Base-by-base conservation (phyloP, 2,797 vertebrate genomes). In the Melanotaenia nigrans region DNA sequence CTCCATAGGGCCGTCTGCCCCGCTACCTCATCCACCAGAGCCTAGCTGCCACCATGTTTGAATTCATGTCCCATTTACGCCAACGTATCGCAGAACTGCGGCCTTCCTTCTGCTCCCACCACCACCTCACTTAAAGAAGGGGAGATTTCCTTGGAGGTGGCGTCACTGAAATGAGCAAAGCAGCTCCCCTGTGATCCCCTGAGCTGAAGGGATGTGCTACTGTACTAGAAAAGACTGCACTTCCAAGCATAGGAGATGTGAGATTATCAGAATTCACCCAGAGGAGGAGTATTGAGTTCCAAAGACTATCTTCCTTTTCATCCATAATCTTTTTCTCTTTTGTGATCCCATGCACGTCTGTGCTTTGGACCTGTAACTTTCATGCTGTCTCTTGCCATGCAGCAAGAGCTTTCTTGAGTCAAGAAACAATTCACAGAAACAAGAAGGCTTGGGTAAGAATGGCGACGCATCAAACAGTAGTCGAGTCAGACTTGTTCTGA, bases 11-110 rank as follows among this genome's bases (percentile, higher is more conserved):
- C 40, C 97, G 93, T 47, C 94, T 99, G 73, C 97, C 98, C 3
- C 95, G 96, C 35, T 98, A 98, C 94, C 96, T 99, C 87, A 97
- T 99, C 93, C 95, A 99, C 89, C 97, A 98, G 93, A 98, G 96
- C 87, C 92, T 99, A 64, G 95, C 96, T 0, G 96, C 96, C 92
- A 98, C 97, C 92, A 99, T 99, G 98, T 97, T 98, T 33, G 97
- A 99, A 65, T 99, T 99, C 80, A 91, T 96, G 92, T 92, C 94
- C 68, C 95, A 97, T 92, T 93, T 99, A 71, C 96, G 98, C 1
- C 96, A 96, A 82, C 95, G 95, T 0, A 83, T 98, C 24, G 0
- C 77, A 0, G 96, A 98, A 35, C 82, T 97, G 60, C 89, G 92
- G 47, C 61, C 77, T 0, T 13, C 87, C 0, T 69, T 67, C 16